A percentile compares a stretch with the other conserved stretches of the same genome.
Evolutionary conservation across 1,140 invertebrate species (phyloP).

Genomic region (Acromyrmex heyeri): DNA sequence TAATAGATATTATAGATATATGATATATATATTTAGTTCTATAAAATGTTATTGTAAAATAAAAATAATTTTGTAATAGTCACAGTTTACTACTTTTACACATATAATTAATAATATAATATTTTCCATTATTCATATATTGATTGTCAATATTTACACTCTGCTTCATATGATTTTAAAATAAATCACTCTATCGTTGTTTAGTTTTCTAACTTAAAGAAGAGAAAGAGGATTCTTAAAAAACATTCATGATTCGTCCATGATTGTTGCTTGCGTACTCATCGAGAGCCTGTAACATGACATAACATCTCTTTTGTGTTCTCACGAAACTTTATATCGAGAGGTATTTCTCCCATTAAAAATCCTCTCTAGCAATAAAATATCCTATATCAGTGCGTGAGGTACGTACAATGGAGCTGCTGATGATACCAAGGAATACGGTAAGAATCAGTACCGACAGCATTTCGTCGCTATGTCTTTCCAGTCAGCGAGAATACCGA

Average conservation of each 20-base stretch:
- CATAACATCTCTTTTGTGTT: constrained; percentile 14
- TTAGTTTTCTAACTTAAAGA: not conserved
- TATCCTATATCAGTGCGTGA: constrained; percentile 34
- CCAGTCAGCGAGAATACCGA: constrained; percentile 39
- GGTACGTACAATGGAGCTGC: constrained; percentile 22
- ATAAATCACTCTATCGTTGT: not conserved
- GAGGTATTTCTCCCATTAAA: constrained; percentile 11
- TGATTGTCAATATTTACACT: constrained; percentile 11
- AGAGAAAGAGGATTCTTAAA: constrained; percentile 14
- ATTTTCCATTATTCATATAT: constrained; percentile 1
- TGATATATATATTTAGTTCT: not conserved
- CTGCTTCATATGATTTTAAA: not conserved
- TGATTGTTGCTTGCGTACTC: constrained; percentile 11
- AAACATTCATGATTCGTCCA: not conserved
- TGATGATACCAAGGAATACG: constrained; percentile 45
- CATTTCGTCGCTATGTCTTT: constrained; percentile 50
- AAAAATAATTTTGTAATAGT: constrained; percentile 6
- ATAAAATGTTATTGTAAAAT: not conserved
- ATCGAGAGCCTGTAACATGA: constrained; percentile 32
- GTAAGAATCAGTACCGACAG: constrained; percentile 27
- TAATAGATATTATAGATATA: not conserved
- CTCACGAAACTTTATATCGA: constrained; percentile 17
- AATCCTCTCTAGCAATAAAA: constrained; percentile 33
- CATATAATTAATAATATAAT: not conserved
- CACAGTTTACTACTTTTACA: not conserved